phyloP scores from a whole-genome alignment of 2,888 invertebrate species.

The Ptychoptera contaminata region DNA sequence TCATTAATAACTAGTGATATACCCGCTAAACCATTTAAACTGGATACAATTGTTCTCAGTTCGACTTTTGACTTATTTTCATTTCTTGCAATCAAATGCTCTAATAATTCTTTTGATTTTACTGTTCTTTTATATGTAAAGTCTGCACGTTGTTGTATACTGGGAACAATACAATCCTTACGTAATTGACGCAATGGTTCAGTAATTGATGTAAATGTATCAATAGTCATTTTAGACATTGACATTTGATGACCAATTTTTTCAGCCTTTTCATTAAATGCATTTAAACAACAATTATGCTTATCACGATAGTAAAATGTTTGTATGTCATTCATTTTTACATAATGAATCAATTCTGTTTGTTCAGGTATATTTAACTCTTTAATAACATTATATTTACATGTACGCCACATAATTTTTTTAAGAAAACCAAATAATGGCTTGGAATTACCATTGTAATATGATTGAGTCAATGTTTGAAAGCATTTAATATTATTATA shows the following conservation, averaged over 20 bases:
- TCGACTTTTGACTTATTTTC: conserved; percentile 43
- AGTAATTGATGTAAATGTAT: conserved; percentile 21
- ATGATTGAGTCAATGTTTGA: conserved; percentile 7
- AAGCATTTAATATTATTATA: conserved; percentile 12
- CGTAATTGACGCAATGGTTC: conserved; percentile 47
- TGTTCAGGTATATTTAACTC: conserved; percentile 54
- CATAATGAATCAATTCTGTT: conserved; percentile 37
- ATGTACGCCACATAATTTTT: conserved; percentile 50
- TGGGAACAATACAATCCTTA: conserved; percentile 57
- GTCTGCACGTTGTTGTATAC: conserved; percentile 37
- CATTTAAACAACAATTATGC: conserved; percentile 34
- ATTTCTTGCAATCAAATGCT: conserved; percentile 45
- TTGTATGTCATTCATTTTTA: conserved; percentile 56
- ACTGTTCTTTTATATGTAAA: conserved; percentile 35
- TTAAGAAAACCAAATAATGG: conserved; percentile 34
- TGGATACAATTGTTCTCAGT: conserved; percentile 42
- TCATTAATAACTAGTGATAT: conserved; percentile 39
- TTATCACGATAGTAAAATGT: conserved; percentile 53
- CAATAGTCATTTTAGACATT: not conserved
- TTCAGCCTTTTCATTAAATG: conserved; percentile 31
- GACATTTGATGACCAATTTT: conserved; percentile 22
- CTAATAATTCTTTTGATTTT: conserved; percentile 47
- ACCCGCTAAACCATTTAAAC: conserved; percentile 51
- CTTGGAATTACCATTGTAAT: conserved; percentile 8
- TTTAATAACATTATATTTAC: conserved; percentile 46